phyloP scores from a whole-genome alignment of 2,888 invertebrate species.

The Acleris laterana region DNA sequence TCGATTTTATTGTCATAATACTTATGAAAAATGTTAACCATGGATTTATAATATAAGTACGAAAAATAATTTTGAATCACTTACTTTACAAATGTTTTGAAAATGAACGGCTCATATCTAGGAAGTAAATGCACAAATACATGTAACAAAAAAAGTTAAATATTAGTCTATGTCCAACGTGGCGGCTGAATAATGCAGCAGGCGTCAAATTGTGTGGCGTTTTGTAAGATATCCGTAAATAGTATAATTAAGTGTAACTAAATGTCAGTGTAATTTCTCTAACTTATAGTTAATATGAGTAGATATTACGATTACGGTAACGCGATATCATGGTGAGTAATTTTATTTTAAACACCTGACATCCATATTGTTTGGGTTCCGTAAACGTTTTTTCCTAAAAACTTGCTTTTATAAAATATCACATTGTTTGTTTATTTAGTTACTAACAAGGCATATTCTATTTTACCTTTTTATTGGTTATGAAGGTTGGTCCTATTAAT shows the following conservation, averaged over 20 bases:
- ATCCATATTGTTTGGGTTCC: slow-evolving; percentile 75
- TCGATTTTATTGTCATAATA: neutral
- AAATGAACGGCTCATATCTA: slow-evolving; percentile 25
- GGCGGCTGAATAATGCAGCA: slow-evolving; percentile 63
- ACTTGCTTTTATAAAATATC: slow-evolving; percentile 44
- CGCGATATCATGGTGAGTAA: slow-evolving; percentile 82
- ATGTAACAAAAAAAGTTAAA: slow-evolving; percentile 44
- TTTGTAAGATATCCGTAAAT: slow-evolving; percentile 68
- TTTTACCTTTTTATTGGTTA: slow-evolving; percentile 1
- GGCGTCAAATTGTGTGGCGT: slow-evolving; percentile 78
- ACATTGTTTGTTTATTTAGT: slow-evolving; percentile 35
- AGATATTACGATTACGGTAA: slow-evolving; percentile 84
- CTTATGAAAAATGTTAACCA: neutral
- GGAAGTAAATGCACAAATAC: slow-evolving; percentile 46
- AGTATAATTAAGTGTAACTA: slow-evolving; percentile 57
- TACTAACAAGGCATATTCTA: slow-evolving; percentile 18
- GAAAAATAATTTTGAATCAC: neutral
- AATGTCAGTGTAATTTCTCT: slow-evolving; percentile 64
- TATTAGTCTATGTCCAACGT: slow-evolving; percentile 76
- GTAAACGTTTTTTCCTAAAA: slow-evolving; percentile 68
- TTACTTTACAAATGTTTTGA: slow-evolving; percentile 1
- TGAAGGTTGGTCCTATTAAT: slow-evolving; percentile 12
- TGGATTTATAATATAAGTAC: neutral
- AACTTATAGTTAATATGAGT: slow-evolving; percentile 76
- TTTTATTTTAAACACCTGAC: slow-evolving; percentile 57